These are phyloP conservation scores for Mystacornis crossleyi DNA, from an alignment of 2,113 vertebrate genomes.

Conservation along the genomic window DNA sequence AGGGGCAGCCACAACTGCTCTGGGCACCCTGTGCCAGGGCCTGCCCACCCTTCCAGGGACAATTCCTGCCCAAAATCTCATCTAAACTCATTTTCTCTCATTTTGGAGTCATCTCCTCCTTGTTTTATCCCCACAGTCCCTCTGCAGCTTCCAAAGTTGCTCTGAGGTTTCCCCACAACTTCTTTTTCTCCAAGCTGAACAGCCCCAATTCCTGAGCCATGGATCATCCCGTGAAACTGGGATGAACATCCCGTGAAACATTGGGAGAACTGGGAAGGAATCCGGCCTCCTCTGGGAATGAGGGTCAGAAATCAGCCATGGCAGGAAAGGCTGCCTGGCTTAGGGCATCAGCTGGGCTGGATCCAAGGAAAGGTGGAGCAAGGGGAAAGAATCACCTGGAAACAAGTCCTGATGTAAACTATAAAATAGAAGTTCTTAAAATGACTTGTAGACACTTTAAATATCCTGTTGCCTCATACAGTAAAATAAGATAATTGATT, in stretches of 20 bases:
- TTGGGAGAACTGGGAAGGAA: neutral
- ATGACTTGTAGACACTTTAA: neutral
- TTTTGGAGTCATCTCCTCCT: neutral
- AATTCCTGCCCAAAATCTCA: neutral
- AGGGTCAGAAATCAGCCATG: neutral
- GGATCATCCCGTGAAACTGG: neutral
- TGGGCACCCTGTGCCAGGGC: neutral
- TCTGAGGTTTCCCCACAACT: neutral
- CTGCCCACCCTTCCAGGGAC: fast-evolving
- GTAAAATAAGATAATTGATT: neutral
- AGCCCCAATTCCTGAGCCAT: neutral
- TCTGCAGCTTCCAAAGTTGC: neutral
- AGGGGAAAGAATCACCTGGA: neutral
- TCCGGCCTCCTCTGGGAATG: neutral
- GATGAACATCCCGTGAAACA: too few species aligned
- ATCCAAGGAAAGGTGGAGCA: neutral
- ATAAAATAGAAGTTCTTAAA: neutral
- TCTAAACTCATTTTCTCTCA: neutral
- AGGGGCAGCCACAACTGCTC: neutral
- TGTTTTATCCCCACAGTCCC: neutral
- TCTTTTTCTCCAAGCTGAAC: neutral
- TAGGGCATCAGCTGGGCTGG: neutral
- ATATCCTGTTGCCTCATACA: neutral
- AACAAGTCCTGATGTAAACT: neutral
- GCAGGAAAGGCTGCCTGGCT: neutral